Evolutionary conservation across 2,797 vertebrate species (phyloP).

Genomic region (Diplodus puntazzo): DNA sequence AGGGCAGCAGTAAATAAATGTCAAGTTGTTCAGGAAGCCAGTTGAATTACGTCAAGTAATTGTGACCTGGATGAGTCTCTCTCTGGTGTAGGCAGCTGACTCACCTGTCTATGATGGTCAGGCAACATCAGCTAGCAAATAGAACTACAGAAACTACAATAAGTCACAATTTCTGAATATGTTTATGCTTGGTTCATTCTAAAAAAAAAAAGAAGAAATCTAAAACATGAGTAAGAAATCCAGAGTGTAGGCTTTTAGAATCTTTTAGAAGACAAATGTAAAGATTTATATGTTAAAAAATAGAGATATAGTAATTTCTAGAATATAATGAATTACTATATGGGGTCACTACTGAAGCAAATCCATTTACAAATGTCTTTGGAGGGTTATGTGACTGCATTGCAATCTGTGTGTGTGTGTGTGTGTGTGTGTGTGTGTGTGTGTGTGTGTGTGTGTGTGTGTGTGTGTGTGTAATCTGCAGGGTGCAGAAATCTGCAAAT

Average conservation of each 20-base stretch:
- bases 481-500: no score
- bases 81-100: neutral
- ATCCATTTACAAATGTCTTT: no score
- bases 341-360: no score
- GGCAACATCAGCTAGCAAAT: neutral
- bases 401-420: no score
- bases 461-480: no score
- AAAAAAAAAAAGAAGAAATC: neutral
- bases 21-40: neutral
- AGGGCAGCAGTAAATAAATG: slow-evolving; percentile 16
- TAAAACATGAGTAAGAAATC: neutral
- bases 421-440: no score
- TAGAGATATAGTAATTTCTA: neutral
- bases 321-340: neutral
- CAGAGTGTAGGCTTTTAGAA: neutral
- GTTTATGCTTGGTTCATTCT: neutral
- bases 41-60: slow-evolving; percentile 13
- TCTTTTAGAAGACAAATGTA: neutral
- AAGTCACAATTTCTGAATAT: neutral
- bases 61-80: neutral
- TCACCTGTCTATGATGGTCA: neutral
- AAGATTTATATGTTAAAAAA: neutral
- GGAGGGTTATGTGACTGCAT: no score
- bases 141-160: neutral
- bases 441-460: no score